Evolutionary conservation across 2,797 vertebrate species (phyloP).

Genomic region (Pipistrellus kuhlii): DNA sequence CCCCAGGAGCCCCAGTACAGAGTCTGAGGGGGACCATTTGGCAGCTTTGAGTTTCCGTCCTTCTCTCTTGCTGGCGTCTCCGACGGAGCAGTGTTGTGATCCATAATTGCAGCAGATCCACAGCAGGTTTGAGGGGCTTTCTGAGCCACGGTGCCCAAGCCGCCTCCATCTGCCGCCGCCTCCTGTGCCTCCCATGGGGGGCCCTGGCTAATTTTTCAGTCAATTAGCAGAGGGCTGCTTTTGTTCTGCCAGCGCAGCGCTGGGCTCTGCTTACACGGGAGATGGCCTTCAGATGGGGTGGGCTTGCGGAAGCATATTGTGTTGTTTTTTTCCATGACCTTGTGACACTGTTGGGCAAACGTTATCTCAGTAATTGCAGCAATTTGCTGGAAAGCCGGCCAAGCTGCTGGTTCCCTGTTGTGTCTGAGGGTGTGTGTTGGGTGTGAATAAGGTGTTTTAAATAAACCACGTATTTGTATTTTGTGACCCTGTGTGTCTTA

Average conservation of each 20-base stretch:
- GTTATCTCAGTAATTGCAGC: constrained; percentile 90
- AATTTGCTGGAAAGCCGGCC: constrained; percentile 70
- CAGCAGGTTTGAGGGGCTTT: constrained; percentile 93
- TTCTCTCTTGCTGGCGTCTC: constrained; percentile 81
- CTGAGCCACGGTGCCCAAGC: constrained; percentile 91
- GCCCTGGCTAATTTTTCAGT: constrained; percentile 98
- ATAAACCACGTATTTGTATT: not conserved
- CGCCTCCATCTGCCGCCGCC: constrained; percentile 96
- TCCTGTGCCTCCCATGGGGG: constrained; percentile 92
- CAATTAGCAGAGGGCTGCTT: constrained; percentile 99
- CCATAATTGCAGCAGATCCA: constrained; percentile 94
- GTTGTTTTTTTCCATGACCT: constrained; percentile 91
- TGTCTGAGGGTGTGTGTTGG: not conserved
- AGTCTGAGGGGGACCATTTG: constrained; percentile 38
- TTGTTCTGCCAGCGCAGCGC: constrained; percentile 93
- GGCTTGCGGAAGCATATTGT: constrained; percentile 90
- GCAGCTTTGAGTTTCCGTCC: not conserved
- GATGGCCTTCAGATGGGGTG: constrained; percentile 88
- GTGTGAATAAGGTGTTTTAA: rapidly evolving
- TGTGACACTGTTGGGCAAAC: constrained; percentile 94
- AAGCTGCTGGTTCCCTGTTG: constrained; percentile 48
- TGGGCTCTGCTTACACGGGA: constrained; percentile 91
- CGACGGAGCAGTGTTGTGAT: constrained; percentile 94
- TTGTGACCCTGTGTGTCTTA: not conserved
- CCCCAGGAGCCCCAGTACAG: constrained; percentile 47